Conservation (phyloP, 2,888 invertebrate genomes). For the Cryptocephalus moraei region DNA sequence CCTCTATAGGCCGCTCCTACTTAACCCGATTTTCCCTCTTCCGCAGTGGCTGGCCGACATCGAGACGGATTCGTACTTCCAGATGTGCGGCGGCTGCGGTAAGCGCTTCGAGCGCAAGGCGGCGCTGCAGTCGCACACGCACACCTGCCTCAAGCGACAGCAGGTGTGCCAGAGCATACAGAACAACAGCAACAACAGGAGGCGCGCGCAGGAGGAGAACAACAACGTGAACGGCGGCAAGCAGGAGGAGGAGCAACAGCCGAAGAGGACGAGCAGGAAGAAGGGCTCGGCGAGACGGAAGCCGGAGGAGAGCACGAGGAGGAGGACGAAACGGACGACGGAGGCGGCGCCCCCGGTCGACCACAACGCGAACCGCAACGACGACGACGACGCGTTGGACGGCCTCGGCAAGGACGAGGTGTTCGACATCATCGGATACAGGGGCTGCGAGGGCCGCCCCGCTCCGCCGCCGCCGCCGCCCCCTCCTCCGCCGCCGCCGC, state of each 20-base stretch:
- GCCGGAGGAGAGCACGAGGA: too few species aligned
- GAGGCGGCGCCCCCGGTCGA: too few species aligned
- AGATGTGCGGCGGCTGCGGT: constrained; percentile 57
- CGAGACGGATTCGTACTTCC: constrained; percentile 51
- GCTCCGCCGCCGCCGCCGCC: too few species aligned
- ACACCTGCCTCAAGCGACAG: constrained; percentile 51
- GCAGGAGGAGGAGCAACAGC: constrained; percentile 4
- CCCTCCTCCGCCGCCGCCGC: too few species aligned
- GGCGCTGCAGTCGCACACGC: constrained; percentile 59
- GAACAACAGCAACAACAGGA: constrained; percentile 19
- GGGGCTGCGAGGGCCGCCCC: too few species aligned
- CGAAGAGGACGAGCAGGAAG: constrained; percentile 4
- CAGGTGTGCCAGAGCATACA: constrained; percentile 37
- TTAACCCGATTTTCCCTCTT: not conserved
- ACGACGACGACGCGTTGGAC: too few species aligned
- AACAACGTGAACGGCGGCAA: constrained; percentile 11
- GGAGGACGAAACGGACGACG: too few species aligned
- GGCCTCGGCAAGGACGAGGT: too few species aligned
- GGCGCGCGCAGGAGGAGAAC: constrained; percentile 16
- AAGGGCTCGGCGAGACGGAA: constrained; percentile 22
- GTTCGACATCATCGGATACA: too few species aligned
- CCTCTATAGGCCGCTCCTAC: too few species aligned
- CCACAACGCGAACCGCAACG: too few species aligned
- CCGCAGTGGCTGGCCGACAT: constrained; percentile 57
- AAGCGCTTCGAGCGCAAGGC: constrained; percentile 63